Percentiles rank a stretch among this genome's conserved stretches.
These are phyloP conservation scores for Spinibarbus caldwelli DNA, from an alignment of 2,797 vertebrate species.

Conservation along the genomic window DNA sequence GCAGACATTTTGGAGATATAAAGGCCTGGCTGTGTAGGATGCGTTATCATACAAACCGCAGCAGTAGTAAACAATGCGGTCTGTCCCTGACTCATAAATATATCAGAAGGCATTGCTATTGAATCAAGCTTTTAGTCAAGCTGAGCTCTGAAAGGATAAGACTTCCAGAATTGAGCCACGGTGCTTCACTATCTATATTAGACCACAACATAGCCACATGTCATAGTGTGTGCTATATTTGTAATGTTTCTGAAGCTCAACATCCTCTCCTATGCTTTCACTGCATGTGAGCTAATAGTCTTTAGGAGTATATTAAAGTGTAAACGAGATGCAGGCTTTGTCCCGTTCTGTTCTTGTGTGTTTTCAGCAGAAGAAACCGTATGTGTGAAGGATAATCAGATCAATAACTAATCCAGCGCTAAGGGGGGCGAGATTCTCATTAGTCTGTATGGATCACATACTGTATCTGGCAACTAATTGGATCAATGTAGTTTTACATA, in stretches of 20 bases:
- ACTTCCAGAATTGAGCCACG: neutral
- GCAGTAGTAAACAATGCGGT: slow-evolving; percentile 38
- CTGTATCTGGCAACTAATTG: slow-evolving; percentile 20
- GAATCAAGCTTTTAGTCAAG: slow-evolving; percentile 30
- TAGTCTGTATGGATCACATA: slow-evolving; percentile 12
- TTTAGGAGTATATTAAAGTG: neutral
- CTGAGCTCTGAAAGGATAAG: slow-evolving; percentile 9
- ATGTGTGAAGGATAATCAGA: slow-evolving; percentile 27
- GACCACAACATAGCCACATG: neutral
- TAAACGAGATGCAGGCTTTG: neutral
- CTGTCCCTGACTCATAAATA: slow-evolving; percentile 34
- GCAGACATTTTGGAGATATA: neutral
- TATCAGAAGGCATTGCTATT: slow-evolving; percentile 8
- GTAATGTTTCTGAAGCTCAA: neutral
- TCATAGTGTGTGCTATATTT: neutral
- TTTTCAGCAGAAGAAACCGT: neutral
- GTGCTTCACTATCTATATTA: slow-evolving; percentile 4
- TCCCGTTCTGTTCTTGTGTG: neutral
- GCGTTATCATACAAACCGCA: slow-evolving; percentile 3
- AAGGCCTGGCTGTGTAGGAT: slow-evolving; percentile 12
- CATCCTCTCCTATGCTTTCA: neutral
- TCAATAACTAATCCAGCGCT: slow-evolving; percentile 31
- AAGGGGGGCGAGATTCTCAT: slow-evolving; percentile 3
- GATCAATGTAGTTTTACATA: slow-evolving; percentile 46
- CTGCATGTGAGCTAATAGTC: neutral